Evolutionary conservation across 2,888 invertebrate genomes (phyloP).

Genomic region (Pammene aurita): DNA sequence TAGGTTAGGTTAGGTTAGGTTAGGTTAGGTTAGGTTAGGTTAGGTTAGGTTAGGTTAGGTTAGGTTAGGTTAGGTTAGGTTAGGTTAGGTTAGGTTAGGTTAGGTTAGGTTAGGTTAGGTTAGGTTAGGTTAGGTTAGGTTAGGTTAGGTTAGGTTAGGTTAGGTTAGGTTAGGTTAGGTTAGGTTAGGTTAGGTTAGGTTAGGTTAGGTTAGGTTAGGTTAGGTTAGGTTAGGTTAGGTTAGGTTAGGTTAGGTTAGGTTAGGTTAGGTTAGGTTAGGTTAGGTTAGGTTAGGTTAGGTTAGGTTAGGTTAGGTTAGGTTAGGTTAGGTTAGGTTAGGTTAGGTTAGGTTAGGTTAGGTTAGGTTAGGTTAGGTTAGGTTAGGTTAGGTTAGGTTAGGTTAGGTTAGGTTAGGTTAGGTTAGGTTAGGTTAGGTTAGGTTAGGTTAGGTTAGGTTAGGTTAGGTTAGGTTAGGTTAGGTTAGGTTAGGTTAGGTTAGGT

Average conservation of each 20-base stretch:
- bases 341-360: constrained; percentile 30
- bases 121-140: constrained; percentile 30
- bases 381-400: constrained; percentile 30
- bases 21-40: too few relatives aligned
- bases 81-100: constrained; percentile 30
- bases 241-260: constrained; percentile 30
- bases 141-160: constrained; percentile 30
- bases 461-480: constrained; percentile 30
- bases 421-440: constrained; percentile 30
- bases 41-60: too few relatives aligned
- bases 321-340: constrained; percentile 30
- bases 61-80: too few relatives aligned
- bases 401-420: constrained; percentile 30
- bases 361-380: constrained; percentile 30
- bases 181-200: constrained; percentile 30
- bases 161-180: constrained; percentile 30
- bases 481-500: constrained; percentile 30
- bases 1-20: too few relatives aligned
- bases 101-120: constrained; percentile 30
- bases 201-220: constrained; percentile 30
- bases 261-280: constrained; percentile 30
- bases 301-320: constrained; percentile 30
- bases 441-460: constrained; percentile 30
- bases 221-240: constrained; percentile 30
- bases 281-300: constrained; percentile 30